Percentiles rank a stretch among this genome's conserved stretches.
These are phyloP conservation scores for Melanchra persicariae DNA, from an alignment of 2,888 invertebrate species.

Conservation along the genomic window DNA sequence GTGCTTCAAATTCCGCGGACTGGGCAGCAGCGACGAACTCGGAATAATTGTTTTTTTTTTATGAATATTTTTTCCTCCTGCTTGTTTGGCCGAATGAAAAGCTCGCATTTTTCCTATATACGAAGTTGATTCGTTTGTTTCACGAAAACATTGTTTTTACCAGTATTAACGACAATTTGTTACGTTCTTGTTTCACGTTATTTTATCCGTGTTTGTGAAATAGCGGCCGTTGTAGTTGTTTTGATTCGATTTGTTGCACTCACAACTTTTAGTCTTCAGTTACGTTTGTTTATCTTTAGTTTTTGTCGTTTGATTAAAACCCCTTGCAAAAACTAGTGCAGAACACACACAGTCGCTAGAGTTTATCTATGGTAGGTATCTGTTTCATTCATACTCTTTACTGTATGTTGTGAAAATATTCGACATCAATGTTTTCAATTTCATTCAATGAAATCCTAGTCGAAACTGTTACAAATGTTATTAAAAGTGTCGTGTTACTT, in stretches of 20 bases:
- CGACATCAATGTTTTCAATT: constrained; percentile 36
- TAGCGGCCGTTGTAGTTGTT: background rate
- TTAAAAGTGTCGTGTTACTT: constrained; percentile 41
- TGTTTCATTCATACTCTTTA: constrained; percentile 46
- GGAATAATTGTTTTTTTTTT: constrained; percentile 51
- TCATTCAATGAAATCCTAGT: constrained; percentile 46
- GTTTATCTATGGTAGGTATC: constrained; percentile 32
- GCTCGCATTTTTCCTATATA: constrained; percentile 20
- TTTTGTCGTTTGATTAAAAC: background rate
- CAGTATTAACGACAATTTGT: constrained; percentile 37
- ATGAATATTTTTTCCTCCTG: constrained; percentile 43
- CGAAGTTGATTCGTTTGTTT: constrained; percentile 41
- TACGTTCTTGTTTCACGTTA: constrained; percentile 15
- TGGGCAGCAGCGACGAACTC: constrained; percentile 33
- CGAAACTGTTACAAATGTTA: constrained; percentile 35
- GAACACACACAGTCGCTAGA: background rate
- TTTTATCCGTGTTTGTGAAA: background rate
- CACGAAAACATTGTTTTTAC: constrained; percentile 23
- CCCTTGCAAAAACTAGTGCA: too few species aligned
- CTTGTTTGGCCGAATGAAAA: constrained; percentile 40
- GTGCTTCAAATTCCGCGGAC: constrained; percentile 30
- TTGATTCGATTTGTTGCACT: background rate
- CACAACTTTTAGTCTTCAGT: background rate
- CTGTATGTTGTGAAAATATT: constrained; percentile 50
- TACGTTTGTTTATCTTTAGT: background rate